Evolutionary conservation across 1,140 invertebrate species (phyloP).

Genomic region (Drosophila obscura): DNA sequence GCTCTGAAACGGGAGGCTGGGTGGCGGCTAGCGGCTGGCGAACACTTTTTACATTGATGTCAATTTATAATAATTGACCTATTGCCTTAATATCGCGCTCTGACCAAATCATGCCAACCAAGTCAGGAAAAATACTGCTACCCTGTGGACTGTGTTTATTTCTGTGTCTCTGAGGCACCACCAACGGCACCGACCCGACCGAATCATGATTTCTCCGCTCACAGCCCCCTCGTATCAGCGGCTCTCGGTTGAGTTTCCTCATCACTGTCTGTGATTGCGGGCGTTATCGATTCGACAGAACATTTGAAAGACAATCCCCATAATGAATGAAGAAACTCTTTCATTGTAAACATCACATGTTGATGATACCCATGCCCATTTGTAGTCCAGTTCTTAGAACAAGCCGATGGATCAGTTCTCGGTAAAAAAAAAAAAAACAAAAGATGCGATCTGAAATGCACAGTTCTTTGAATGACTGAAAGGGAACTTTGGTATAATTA

Average conservation of each 20-base stretch:
- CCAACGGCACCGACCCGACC: not conserved
- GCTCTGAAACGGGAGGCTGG: slow-evolving; percentile 8
- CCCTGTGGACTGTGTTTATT: slow-evolving; percentile 14
- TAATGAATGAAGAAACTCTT: slow-evolving; percentile 2
- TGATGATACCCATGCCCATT: not conserved
- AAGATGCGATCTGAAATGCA: no score
- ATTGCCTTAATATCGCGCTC: slow-evolving; percentile 83
- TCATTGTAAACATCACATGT: not conserved
- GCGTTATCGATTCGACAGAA: not conserved
- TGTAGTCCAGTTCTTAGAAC: no score
- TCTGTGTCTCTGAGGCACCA: slow-evolving; percentile 4
- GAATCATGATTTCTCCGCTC: slow-evolving; percentile 24
- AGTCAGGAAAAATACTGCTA: slow-evolving; percentile 60
- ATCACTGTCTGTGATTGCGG: slow-evolving; percentile 17
- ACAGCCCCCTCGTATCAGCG: slow-evolving; percentile 15
- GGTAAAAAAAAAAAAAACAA: no score
- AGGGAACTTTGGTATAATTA: no score
- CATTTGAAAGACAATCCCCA: not conserved
- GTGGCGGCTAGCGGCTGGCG: slow-evolving; percentile 17
- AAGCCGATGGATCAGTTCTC: no score
- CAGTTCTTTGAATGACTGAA: no score
- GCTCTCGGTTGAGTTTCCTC: slow-evolving; percentile 27
- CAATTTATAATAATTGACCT: slow-evolving; percentile 83
- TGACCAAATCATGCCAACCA: slow-evolving; percentile 69
- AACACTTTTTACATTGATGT: slow-evolving; percentile 79